phyloP scores from a whole-genome alignment of 2,888 invertebrate species.

The Leucophenga maculata region DNA sequence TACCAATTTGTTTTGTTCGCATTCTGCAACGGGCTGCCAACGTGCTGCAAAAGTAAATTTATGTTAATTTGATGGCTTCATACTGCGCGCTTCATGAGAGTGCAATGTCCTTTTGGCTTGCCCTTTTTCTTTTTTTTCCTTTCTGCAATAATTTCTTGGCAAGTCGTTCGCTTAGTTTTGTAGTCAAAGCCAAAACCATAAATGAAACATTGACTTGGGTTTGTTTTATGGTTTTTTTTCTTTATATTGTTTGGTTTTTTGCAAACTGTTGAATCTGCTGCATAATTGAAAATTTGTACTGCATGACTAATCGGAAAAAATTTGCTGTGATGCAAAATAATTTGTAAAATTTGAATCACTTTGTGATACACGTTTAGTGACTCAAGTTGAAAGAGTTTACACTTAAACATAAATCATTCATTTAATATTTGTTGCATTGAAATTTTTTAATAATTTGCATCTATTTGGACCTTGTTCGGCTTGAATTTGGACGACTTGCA shows the following conservation, averaged over 20 bases:
- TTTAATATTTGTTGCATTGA: too few species aligned
- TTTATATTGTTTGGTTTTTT: not conserved
- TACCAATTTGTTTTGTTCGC: not conserved
- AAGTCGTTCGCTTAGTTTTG: conserved; percentile 8
- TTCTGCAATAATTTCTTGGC: conserved; percentile 20
- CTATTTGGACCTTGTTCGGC: too few species aligned
- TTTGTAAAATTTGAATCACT: not conserved
- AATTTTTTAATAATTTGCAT: too few species aligned
- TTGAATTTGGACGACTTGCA: too few species aligned
- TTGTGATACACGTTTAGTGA: too few species aligned
- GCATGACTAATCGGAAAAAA: conserved; percentile 31
- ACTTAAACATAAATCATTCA: too few species aligned
- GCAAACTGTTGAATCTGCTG: not conserved
- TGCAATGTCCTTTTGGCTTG: conserved; percentile 16
- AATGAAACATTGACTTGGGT: conserved; percentile 8
- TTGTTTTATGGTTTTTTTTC: too few species aligned
- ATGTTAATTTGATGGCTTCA: conserved; percentile 19
- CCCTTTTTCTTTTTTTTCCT: not conserved
- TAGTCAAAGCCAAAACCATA: conserved; percentile 10
- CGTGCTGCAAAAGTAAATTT: conserved; percentile 5
- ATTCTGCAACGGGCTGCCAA: not conserved
- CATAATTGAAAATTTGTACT: not conserved
- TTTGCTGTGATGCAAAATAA: conserved; percentile 25
- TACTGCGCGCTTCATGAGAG: conserved; percentile 4
- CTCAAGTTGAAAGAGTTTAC: too few species aligned